These are phyloP conservation scores for Chaetogeoica ovagalla DNA, from an alignment of 2,888 invertebrate species.

Conservation along the genomic window DNA sequence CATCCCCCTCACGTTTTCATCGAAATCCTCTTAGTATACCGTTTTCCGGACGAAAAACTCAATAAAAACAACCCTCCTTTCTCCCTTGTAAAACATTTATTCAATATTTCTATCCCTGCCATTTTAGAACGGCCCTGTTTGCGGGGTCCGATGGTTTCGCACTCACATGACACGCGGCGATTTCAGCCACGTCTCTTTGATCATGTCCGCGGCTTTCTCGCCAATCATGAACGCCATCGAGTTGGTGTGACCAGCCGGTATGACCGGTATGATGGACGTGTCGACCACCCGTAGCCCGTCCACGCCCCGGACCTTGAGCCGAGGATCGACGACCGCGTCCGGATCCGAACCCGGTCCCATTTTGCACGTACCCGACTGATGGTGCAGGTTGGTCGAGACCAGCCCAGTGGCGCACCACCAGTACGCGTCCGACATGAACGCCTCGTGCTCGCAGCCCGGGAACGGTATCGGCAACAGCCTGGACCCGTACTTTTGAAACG, in stretches of 20 bases:
- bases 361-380: slow-evolving; percentile 65
- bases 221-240: slow-evolving; percentile 80
- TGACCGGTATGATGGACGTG: slow-evolving; percentile 78
- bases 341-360: slow-evolving; percentile 67
- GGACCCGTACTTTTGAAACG: slow-evolving; percentile 62
- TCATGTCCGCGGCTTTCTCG: slow-evolving; percentile 75
- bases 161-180: too few relatives aligned
- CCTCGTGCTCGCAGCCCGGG: slow-evolving; percentile 61
- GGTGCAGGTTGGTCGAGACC: slow-evolving; percentile 71
- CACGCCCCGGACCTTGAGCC: slow-evolving; percentile 70
- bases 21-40: too few relatives aligned
- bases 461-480: slow-evolving; percentile 57
- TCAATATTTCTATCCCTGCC: neutral
- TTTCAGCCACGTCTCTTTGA: slow-evolving; percentile 64
- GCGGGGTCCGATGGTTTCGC: too few relatives aligned
- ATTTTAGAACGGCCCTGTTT: neutral
- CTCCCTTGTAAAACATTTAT: neutral
- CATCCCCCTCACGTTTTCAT: too few relatives aligned
- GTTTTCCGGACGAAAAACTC: too few relatives aligned
- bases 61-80: neutral
- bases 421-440: slow-evolving; percentile 70
- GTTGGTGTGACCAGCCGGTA: slow-evolving; percentile 77
- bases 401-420: slow-evolving; percentile 71
- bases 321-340: slow-evolving; percentile 68
- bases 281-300: slow-evolving; percentile 73